Percentiles rank a stretch among this genome's conserved stretches.
Conservation (phyloP, 1,140 invertebrate species). For the Zophobas morio region DNA sequence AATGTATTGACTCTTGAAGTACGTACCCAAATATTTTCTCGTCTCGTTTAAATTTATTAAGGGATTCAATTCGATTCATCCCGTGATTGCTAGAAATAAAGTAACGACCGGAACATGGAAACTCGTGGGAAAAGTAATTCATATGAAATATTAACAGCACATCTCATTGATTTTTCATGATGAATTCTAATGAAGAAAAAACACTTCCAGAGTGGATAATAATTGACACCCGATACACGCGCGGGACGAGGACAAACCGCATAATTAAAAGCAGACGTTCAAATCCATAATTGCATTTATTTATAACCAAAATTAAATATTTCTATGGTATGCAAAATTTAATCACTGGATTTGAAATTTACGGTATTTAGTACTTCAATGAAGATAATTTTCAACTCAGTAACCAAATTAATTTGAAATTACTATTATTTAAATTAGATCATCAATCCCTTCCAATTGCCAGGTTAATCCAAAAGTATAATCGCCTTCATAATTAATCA, state of each 20-base stretch:
- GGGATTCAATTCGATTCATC: constrained; percentile 12
- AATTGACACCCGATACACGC: constrained; percentile 24
- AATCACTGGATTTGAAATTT: constrained; percentile 14
- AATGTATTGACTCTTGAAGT: constrained; percentile 47
- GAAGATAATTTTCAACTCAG: constrained; percentile 32
- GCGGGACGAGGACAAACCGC: neutral
- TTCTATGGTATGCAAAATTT: neutral
- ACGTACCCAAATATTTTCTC: constrained; percentile 33
- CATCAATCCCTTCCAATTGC: constrained; percentile 34
- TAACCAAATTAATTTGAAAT: constrained; percentile 40
- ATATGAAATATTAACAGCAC: constrained; percentile 41
- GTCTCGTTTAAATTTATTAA: constrained; percentile 38
- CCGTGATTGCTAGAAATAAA: constrained; percentile 16
- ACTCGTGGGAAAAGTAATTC: constrained; percentile 12
- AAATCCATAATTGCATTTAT: no score
- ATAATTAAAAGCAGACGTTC: neutral
- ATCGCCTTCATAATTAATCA: constrained; percentile 46
- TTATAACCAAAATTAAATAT: constrained; percentile 13
- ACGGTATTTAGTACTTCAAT: constrained; percentile 30
- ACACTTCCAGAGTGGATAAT: constrained; percentile 4
- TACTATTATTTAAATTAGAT: constrained; percentile 36
- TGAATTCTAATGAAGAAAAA: constrained; percentile 29
- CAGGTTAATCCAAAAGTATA: constrained; percentile 39
- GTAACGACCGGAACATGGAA: constrained; percentile 32
- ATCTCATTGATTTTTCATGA: constrained; percentile 39